These are phyloP conservation scores for Torymus tubicola DNA, from an alignment of 2,888 invertebrate species.

Conservation along the genomic window DNA sequence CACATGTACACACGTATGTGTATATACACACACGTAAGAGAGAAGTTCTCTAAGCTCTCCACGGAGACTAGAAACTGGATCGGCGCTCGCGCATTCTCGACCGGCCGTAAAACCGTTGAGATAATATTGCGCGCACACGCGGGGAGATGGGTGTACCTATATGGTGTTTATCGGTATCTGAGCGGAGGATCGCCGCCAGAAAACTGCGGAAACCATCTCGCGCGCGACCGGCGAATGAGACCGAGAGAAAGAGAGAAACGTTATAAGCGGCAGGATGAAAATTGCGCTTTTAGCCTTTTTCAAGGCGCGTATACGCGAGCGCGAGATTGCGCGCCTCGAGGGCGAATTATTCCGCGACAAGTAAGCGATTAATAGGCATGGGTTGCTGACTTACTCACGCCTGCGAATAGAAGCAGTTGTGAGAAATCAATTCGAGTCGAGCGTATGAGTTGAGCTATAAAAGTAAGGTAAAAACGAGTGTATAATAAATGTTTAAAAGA, in stretches of 20 bases:
- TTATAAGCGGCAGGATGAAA: neutral
- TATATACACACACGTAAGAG: neutral
- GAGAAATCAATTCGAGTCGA: too few relatives aligned
- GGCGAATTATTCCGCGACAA: too few relatives aligned
- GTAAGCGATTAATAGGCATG: too few relatives aligned
- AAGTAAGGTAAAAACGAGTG: too few relatives aligned
- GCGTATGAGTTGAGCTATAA: too few relatives aligned
- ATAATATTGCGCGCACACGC: constrained; percentile 67
- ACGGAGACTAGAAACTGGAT: constrained; percentile 43
- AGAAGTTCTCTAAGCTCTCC: constrained; percentile 1
- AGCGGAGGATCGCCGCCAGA: constrained; percentile 23
- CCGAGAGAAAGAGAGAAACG: neutral
- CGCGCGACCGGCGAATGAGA: neutral
- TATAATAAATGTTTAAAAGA: too few relatives aligned
- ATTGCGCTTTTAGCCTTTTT: constrained; percentile 14
- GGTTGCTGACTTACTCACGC: too few relatives aligned
- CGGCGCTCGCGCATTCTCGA: constrained; percentile 65
- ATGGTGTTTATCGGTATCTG: constrained; percentile 70
- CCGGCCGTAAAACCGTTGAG: constrained; percentile 68
- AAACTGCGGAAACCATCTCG: constrained; percentile 36
- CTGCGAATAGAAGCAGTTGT: too few relatives aligned
- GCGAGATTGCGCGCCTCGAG: too few relatives aligned
- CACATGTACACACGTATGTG: neutral
- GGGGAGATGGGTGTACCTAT: constrained; percentile 57
- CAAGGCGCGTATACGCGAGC: neutral